Base-by-base conservation (phyloP, 37 sponge, comb jelly and placozoan species). In the Dysidea cf. avara region DNA sequence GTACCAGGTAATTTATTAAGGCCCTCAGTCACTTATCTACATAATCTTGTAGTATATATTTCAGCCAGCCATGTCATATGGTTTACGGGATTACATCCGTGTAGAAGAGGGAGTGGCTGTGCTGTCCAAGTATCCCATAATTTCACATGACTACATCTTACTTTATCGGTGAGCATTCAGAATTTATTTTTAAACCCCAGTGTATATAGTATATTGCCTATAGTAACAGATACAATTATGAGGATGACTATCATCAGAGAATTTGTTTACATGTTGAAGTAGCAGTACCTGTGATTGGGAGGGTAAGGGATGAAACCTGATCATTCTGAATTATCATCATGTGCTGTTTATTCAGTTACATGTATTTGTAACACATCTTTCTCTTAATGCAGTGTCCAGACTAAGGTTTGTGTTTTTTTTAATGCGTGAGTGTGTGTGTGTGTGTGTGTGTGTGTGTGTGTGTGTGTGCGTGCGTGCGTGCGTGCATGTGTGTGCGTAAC, bases 21-120 rank as follows among this genome's bases (percentile, higher is more conserved):
- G 17, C 17, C 9, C 57, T 11, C 13, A 54, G 5, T 34, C 0
- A 28, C 28, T 40, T 5, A 17, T 1, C 6, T 67, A 16, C 24
- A 26, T 68, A 12, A n/a, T 54, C 16, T 35, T 77, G 7, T 53
- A 93, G 81, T 87, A 63, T 77, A 75, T 93, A 18, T 93, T 52
- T 59, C 94, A 93, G 59, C 89, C 94, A 25, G 94, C 94, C 49
- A 93, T 84, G 85, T 26, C 81, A 49, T 75, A 80, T 49, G 40
- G 39, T 28, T 35, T 64, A 17, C 31, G 40, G 17, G 16, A 35
- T 29, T 16, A 34, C 33, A 77, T 34, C 1, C 78, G 84, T 29
- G 56, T 65, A 2, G 89, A 93, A 36, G 94, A 93, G 56, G 94
- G 94, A 50, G 50, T 87, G 20, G 88, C 89, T 0, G 70, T 93